phyloP scores from a whole-genome alignment of 1,140 invertebrate species.

The Platorchestia sp. region DNA sequence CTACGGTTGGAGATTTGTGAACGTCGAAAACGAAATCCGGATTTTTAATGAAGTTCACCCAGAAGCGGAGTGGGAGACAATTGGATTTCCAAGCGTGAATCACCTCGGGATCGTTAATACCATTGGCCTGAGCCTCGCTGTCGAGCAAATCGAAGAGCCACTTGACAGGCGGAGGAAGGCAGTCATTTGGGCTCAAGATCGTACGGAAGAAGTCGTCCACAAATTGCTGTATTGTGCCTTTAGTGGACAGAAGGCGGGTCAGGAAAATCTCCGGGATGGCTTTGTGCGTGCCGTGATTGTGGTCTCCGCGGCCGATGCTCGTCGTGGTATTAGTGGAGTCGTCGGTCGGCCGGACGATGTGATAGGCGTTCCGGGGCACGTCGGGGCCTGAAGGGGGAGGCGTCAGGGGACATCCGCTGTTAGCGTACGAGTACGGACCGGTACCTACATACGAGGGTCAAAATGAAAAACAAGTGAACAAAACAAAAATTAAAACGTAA shows the following conservation, averaged over 20 bases:
- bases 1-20: constrained; percentile 91
- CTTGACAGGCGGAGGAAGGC: constrained; percentile 92
- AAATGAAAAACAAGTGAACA: neutral
- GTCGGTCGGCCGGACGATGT: constrained; percentile 87
- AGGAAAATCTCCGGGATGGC: constrained; percentile 96
- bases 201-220: constrained; percentile 95
- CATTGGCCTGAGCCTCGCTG: constrained; percentile 86
- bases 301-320: constrained; percentile 64
- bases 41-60: constrained; percentile 98
- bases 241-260: constrained; percentile 91
- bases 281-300: constrained; percentile 84
- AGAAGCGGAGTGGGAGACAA: constrained; percentile 92
- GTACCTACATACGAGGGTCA: constrained; percentile 58
- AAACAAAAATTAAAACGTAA: neutral
- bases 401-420: constrained; percentile 66
- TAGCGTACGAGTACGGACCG: constrained; percentile 65
- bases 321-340: constrained; percentile 74
- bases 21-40: constrained; percentile 97
- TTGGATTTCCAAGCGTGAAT: constrained; percentile 91
- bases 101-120: constrained; percentile 87
- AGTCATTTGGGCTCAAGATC: constrained; percentile 89
- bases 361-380: constrained; percentile 79
- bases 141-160: constrained; percentile 96
- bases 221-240: constrained; percentile 96
- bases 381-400: constrained; percentile 62